A percentile compares a stretch with the other conserved stretches of the same genome.
phyloP scores from a whole-genome alignment of 1,140 invertebrate species.

The Asobara japonica region DNA sequence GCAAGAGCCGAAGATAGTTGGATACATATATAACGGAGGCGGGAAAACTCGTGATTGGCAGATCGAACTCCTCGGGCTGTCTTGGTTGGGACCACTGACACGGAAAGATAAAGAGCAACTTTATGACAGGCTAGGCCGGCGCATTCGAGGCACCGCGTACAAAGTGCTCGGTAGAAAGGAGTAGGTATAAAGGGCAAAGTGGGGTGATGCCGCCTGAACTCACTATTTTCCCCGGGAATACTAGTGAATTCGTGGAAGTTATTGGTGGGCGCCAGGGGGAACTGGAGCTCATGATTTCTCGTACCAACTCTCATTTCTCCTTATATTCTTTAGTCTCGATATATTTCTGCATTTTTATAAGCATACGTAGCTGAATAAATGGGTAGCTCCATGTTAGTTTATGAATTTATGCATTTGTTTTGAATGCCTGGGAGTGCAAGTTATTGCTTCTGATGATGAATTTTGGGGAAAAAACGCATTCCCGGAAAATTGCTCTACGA shows the following conservation, averaged over 20 bases:
- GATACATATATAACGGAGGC: constrained; percentile 32
- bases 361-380: neutral
- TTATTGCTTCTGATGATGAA: no score
- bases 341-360: neutral
- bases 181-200: neutral
- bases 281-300: constrained; percentile 6
- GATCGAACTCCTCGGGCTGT: constrained; percentile 43
- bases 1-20: constrained; percentile 23
- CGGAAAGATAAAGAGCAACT: constrained; percentile 57
- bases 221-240: neutral
- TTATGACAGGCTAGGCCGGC: constrained; percentile 50
- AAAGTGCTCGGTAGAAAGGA: constrained; percentile 33
- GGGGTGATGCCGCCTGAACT: neutral
- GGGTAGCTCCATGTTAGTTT: neutral
- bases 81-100: constrained; percentile 36
- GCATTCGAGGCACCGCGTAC: constrained; percentile 30
- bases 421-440: no score
- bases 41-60: constrained; percentile 54
- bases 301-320: neutral
- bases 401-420: no score
- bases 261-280: constrained; percentile 12
- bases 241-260: constrained; percentile 19
- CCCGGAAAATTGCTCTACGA: no score
- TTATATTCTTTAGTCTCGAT: neutral
- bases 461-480: no score